Percentiles rank a stretch among this genome's conserved stretches.
phyloP scores from a whole-genome alignment of 2,113 vertebrate species.

The Pollachius pollachius region DNA sequence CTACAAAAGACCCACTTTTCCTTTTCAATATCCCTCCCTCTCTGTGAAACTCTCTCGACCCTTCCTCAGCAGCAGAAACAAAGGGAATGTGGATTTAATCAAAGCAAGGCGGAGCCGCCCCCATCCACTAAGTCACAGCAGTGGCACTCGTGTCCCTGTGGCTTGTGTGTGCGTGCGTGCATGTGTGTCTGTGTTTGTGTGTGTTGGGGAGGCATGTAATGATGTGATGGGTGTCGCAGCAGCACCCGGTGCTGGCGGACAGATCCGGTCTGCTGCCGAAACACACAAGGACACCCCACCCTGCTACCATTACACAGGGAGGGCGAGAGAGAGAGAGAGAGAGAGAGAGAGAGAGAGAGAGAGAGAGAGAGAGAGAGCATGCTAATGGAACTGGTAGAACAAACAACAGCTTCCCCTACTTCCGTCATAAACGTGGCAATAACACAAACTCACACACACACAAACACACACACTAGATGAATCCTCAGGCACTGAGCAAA shows the following conservation, averaged over 20 bases:
- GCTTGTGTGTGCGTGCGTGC: background rate
- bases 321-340: background rate
- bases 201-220: background rate
- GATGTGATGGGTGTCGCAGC: slow-evolving; percentile 53
- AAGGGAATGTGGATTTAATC: slow-evolving; percentile 61
- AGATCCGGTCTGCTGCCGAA: slow-evolving; percentile 61
- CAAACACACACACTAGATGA: background rate
- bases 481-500: background rate
- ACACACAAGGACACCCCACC: slow-evolving; percentile 29
- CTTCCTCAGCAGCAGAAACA: slow-evolving; percentile 30
- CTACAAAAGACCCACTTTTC: slow-evolving; percentile 67
- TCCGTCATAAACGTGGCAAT: slow-evolving; percentile 53
- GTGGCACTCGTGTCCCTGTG: background rate
- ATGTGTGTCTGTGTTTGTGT: background rate
- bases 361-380: slow-evolving; percentile 54
- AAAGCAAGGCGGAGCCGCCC: slow-evolving; percentile 50
- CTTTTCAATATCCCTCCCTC: slow-evolving; percentile 38
- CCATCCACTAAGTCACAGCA: background rate
- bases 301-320: background rate
- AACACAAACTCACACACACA: background rate
- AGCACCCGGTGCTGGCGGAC: slow-evolving; percentile 34
- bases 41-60: slow-evolving; percentile 17
- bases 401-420: slow-evolving; percentile 60
- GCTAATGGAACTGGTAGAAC: slow-evolving; percentile 57
- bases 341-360: slow-evolving; percentile 12